A percentile compares a stretch with the other conserved stretches of the same genome.
Evolutionary conservation across 1,140 invertebrate genomes (phyloP).

Genomic region (Trypoxylus dichotomus): DNA sequence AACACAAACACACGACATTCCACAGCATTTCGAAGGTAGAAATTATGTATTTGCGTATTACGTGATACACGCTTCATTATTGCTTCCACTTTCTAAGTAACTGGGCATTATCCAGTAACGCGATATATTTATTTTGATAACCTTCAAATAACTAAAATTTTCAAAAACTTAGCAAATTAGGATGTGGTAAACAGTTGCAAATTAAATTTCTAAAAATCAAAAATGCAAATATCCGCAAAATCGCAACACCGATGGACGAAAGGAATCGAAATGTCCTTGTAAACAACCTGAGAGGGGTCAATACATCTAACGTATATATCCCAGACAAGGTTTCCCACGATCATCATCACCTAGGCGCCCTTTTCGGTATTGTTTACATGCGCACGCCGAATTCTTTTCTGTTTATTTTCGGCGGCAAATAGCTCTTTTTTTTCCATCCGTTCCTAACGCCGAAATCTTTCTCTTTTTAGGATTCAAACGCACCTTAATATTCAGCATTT

Average conservation of each 20-base stretch:
- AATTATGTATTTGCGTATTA: constrained; percentile 11
- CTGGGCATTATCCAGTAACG: too few species aligned
- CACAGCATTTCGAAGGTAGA: constrained; percentile 10
- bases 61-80: too few species aligned
- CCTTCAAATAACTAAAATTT: too few species aligned
- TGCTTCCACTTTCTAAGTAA: too few species aligned
- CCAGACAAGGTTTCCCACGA: constrained; percentile 11
- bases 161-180: background rate
- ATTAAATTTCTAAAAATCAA: background rate
- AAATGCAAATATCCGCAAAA: constrained; percentile 37
- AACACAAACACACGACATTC: constrained; percentile 26
- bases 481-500: constrained; percentile 43
- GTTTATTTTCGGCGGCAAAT: background rate
- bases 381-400: constrained; percentile 37
- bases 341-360: background rate
- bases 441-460: background rate
- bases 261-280: constrained; percentile 17
- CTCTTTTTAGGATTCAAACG: constrained; percentile 45
- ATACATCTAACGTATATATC: constrained; percentile 2
- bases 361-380: constrained; percentile 36
- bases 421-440: background rate
- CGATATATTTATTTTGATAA: too few species aligned
- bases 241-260: background rate
- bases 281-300: constrained; percentile 32
- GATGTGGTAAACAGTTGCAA: background rate